Percentiles rank a stretch among this genome's conserved stretches.
Conservation (phyloP, 2,113 vertebrate genomes). For the Miniopterus natalensis region DNA sequence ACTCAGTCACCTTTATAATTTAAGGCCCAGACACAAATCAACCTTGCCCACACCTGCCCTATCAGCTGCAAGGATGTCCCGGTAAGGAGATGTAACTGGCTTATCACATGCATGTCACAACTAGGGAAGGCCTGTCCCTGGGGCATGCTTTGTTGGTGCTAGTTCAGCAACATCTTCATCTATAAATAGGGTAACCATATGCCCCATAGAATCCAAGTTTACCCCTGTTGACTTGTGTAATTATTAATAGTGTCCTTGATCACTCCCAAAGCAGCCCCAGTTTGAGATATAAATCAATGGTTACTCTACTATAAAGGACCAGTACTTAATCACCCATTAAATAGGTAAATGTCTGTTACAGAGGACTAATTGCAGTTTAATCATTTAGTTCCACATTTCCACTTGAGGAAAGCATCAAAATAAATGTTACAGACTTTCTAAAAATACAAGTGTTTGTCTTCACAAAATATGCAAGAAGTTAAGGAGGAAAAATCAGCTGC, state of each 20-base stretch:
- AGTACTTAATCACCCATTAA: constrained; percentile 41
- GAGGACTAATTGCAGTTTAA: constrained; percentile 1
- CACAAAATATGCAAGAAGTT: constrained; percentile 54
- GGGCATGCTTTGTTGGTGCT: neutral
- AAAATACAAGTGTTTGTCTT: constrained; percentile 75
- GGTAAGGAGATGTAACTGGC: neutral
- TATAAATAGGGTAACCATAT: constrained; percentile 66
- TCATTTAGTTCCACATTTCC: constrained; percentile 51
- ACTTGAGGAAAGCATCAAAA: constrained; percentile 67
- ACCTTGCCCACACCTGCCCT: neutral
- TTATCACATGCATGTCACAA: neutral
- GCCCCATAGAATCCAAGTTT: neutral
- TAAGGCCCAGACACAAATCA: neutral
- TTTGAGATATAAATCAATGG: constrained; percentile 45
- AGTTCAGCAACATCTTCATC: constrained; percentile 52
- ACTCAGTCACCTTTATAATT: constrained; percentile 10
- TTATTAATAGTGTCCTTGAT: neutral
- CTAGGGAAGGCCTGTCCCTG: neutral
- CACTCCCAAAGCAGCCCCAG: neutral
- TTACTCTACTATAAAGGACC: constrained; percentile 33
- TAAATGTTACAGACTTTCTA: constrained; percentile 65
- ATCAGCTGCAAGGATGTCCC: neutral
- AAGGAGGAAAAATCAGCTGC: constrained; percentile 62
- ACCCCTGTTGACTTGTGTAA: neutral
- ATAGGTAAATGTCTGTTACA: constrained; percentile 46